Evolutionary conservation across 1,140 invertebrate genomes (phyloP).

Genomic region (Penaeus indicus): DNA sequence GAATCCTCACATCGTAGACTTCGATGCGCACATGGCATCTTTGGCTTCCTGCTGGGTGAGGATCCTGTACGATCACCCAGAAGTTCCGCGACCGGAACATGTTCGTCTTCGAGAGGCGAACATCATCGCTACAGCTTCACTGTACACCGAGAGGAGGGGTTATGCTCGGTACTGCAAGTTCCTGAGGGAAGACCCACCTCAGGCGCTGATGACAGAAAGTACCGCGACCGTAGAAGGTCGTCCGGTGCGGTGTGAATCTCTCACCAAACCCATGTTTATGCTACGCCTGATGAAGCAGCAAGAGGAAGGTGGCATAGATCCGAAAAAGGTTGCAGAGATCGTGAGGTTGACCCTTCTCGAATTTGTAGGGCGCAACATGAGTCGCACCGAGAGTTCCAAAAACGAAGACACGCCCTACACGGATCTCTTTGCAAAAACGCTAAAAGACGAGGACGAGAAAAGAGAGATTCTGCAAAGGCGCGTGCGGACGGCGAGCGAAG

Average conservation of each 20-base stretch:
- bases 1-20: conserved; percentile 57
- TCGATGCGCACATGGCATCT: conserved; percentile 57
- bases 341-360: conserved; percentile 50
- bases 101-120: conserved; percentile 14
- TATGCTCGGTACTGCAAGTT: conserved; percentile 33
- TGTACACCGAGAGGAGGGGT: conserved; percentile 34
- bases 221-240: not conserved
- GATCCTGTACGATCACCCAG: too few species aligned
- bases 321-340: not conserved
- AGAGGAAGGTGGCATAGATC: not conserved
- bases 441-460: not conserved
- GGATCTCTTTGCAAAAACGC: conserved; percentile 41
- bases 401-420: conserved; percentile 21
- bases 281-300: not conserved
- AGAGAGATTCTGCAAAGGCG: not conserved
- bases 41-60: conserved; percentile 53
- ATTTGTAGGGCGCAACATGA: conserved; percentile 54
- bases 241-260: conserved; percentile 56
- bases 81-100: conserved; percentile 36
- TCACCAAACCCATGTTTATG: conserved; percentile 59
- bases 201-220: conserved; percentile 62
- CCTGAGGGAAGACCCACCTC: conserved; percentile 33
- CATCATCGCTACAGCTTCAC: conserved; percentile 44
- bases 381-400: not conserved
- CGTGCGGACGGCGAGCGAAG: not conserved